These are phyloP conservation scores for Trematomus loennbergii DNA, from an alignment of 2,113 vertebrate genomes.

Conservation along the genomic window DNA sequence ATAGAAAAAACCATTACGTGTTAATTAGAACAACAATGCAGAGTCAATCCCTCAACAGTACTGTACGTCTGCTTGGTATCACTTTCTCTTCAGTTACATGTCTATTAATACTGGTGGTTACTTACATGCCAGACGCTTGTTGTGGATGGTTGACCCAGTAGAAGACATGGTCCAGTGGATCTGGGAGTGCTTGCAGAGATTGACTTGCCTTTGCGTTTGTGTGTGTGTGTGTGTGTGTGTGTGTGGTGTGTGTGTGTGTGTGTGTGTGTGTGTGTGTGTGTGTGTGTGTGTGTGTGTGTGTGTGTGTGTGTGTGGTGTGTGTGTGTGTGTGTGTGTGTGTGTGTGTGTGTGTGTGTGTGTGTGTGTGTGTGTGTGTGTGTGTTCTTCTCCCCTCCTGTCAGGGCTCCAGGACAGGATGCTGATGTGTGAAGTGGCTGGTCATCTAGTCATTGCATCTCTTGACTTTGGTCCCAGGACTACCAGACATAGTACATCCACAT, in stretches of 20 bases:
- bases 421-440: constrained; percentile 54
- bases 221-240: constrained; percentile 15
- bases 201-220: constrained; percentile 42
- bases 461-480: constrained; percentile 42
- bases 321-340: constrained; percentile 17
- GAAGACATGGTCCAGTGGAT: constrained; percentile 77
- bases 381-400: constrained; percentile 60
- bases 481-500: constrained; percentile 19
- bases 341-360: constrained; percentile 18
- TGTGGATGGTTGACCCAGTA: constrained; percentile 77
- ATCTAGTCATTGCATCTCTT: constrained; percentile 65
- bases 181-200: constrained; percentile 35
- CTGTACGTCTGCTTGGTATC: background rate
- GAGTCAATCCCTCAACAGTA: background rate
- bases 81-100: constrained; percentile 9
- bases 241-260: constrained; percentile 21
- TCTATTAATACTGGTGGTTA: constrained; percentile 29
- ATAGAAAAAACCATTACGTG: background rate
- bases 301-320: constrained; percentile 22
- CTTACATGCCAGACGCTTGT: constrained; percentile 80
- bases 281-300: constrained; percentile 17
- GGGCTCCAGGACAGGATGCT: constrained; percentile 67
- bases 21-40: constrained; percentile 1
- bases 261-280: constrained; percentile 22
- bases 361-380: constrained; percentile 27